Conservation (phyloP, 2,888 invertebrate genomes). For the Drosophila crucigera region DNA sequence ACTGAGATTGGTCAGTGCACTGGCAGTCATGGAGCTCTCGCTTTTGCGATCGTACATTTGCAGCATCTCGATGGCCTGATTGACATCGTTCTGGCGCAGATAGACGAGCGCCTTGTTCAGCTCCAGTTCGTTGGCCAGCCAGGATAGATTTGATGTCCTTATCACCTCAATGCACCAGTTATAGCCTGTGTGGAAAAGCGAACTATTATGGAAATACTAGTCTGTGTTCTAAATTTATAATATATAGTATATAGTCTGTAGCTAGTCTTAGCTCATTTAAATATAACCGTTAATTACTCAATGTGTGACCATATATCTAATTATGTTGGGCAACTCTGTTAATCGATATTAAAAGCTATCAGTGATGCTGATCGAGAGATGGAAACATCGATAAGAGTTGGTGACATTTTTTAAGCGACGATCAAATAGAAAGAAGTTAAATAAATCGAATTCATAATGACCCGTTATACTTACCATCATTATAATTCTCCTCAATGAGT, state of each 20-base stretch:
- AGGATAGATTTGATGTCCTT: slow-evolving; percentile 94
- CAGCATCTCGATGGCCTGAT: slow-evolving; percentile 92
- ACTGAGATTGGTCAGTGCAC: slow-evolving; percentile 93
- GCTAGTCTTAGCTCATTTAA: background rate
- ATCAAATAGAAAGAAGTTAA: background rate
- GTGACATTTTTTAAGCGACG: background rate
- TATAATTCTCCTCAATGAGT: slow-evolving; percentile 90
- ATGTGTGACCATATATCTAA: background rate
- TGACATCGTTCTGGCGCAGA: slow-evolving; percentile 92
- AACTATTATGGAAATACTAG: background rate
- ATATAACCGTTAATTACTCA: background rate
- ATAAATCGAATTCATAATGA: background rate
- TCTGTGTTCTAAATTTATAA: background rate
- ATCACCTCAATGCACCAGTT: slow-evolving; percentile 97
- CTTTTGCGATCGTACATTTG: slow-evolving; percentile 95
- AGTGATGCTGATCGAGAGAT: background rate
- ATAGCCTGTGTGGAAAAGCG: slow-evolving; percentile 82
- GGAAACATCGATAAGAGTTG: background rate
- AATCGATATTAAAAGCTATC: background rate
- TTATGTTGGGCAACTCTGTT: background rate
- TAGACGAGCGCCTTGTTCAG: slow-evolving; percentile 95
- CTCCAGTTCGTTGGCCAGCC: slow-evolving; percentile 94
- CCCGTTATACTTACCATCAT: slow-evolving; percentile 86
- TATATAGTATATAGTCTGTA: background rate
- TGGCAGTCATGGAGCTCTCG: slow-evolving; percentile 91